A percentile compares a stretch with the other conserved stretches of the same genome.
Conservation (phyloP, 1,140 invertebrate genomes). For the Chrysopa pallens region DNA sequence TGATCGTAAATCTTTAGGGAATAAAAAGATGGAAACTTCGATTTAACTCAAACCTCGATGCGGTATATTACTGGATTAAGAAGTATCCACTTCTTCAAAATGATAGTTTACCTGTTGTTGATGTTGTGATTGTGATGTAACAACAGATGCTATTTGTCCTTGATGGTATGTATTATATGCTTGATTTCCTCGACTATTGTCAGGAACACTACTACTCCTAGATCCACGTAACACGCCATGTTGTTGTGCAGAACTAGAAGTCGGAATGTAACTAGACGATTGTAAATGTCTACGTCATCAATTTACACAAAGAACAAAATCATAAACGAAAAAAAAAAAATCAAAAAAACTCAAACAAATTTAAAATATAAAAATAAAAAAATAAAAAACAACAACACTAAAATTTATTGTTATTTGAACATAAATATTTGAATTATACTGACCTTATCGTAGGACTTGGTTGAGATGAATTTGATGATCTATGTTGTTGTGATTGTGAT, state of each 20-base stretch:
- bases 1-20: too few species aligned
- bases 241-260: background rate
- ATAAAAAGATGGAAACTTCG: too few species aligned
- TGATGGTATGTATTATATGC: background rate
- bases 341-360: background rate
- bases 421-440: background rate
- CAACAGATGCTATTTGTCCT: background rate
- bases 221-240: background rate
- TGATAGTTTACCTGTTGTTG: background rate
- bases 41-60: too few species aligned
- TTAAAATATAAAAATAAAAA: background rate
- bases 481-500: slow-evolving; percentile 19
- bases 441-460: slow-evolving; percentile 32
- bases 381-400: background rate
- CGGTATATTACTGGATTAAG: too few species aligned
- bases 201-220: background rate
- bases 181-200: background rate
- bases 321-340: background rate
- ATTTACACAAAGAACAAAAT: background rate
- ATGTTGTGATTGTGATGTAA: background rate
- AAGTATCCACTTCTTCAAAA: too few species aligned
- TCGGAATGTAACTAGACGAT: background rate
- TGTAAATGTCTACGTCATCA: background rate
- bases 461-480: slow-evolving; percentile 15
- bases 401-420: background rate